Evolutionary conservation across 2,888 invertebrate species (phyloP).

Genomic region (Brachyopa scutellaris): DNA sequence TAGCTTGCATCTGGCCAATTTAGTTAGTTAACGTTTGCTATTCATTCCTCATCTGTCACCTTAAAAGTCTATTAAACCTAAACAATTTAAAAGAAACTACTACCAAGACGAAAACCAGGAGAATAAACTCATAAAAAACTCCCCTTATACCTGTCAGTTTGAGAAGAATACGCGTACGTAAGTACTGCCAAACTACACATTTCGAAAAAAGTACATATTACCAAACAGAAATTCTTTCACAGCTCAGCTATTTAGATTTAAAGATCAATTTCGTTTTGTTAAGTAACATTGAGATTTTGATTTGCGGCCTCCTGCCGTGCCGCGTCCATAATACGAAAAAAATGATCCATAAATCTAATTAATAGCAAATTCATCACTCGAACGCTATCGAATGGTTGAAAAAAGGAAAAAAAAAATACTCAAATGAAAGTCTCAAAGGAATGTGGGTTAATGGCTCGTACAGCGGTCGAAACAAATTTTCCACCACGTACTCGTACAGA

Average conservation of each 20-base stretch:
- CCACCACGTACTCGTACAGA: slow-evolving; percentile 37
- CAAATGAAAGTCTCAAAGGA: slow-evolving; percentile 36
- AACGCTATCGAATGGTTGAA: slow-evolving; percentile 31
- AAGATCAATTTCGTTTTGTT: slow-evolving; percentile 17
- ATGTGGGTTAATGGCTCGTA: slow-evolving; percentile 52
- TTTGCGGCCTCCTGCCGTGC: slow-evolving; percentile 25
- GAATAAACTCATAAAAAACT: too few species aligned
- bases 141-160: too few species aligned
- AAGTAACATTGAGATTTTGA: slow-evolving; percentile 33
- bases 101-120: too few species aligned
- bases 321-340: slow-evolving; percentile 18
- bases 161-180: too few species aligned
- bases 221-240: too few species aligned
- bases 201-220: too few species aligned
- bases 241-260: not conserved
- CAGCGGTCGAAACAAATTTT: slow-evolving; percentile 17
- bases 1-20: too few species aligned
- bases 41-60: too few species aligned
- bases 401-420: slow-evolving; percentile 21
- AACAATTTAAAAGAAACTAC: too few species aligned
- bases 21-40: too few species aligned
- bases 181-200: too few species aligned
- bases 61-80: too few species aligned
- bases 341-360: slow-evolving; percentile 49
- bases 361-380: slow-evolving; percentile 47